Evolutionary conservation across 2,888 invertebrate species (phyloP).

Genomic region (Phasia obesa): DNA sequence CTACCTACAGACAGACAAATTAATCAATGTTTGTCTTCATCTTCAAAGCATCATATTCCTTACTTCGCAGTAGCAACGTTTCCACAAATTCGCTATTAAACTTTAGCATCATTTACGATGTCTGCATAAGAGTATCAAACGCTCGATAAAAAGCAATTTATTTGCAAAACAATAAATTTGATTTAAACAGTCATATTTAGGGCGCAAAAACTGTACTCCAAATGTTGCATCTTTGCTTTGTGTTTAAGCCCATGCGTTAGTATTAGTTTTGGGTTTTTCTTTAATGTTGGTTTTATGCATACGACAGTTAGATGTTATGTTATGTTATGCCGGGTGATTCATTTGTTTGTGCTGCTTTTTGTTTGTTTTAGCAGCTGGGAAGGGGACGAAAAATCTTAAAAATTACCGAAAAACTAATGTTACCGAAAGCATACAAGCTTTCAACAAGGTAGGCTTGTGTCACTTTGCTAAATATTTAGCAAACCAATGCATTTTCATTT

Average conservation of each 20-base stretch:
- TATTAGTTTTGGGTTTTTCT: slow-evolving; percentile 23
- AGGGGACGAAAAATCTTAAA: background rate
- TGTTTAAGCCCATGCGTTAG: background rate
- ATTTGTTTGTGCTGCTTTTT: slow-evolving; percentile 24
- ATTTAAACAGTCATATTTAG: background rate
- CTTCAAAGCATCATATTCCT: no score
- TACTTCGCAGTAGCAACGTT: no score
- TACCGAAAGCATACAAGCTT: background rate
- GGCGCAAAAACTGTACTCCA: background rate
- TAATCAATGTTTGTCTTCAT: no score
- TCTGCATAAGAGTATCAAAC: no score
- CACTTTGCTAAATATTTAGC: no score
- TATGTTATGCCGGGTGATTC: slow-evolving; percentile 37
- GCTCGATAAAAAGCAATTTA: no score
- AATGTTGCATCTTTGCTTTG: background rate
- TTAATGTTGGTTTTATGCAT: slow-evolving; percentile 43
- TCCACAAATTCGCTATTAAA: no score
- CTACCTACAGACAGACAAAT: no score
- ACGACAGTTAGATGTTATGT: slow-evolving; percentile 41
- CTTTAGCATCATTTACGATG: no score
- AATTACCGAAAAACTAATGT: background rate
- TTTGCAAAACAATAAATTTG: background rate
- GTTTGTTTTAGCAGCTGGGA: background rate
- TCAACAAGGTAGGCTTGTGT: background rate
- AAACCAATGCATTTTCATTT: no score